Base-by-base conservation (phyloP, 2,797 vertebrate genomes). In the Sebastolobus altivelis region DNA sequence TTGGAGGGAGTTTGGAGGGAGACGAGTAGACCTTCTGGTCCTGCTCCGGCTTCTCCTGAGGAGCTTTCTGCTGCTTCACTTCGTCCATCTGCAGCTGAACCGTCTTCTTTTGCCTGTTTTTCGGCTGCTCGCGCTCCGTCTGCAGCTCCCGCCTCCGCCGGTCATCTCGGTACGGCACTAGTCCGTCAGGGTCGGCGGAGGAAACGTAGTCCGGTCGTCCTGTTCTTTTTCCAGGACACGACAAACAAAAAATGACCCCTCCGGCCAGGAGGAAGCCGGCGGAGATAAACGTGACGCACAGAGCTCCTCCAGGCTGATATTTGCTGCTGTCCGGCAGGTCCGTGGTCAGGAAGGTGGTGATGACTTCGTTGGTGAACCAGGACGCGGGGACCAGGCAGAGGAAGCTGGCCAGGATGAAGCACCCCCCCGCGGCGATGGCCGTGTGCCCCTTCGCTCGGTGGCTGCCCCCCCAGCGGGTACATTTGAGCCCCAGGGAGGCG, bases 321-420 rank as follows among this genome's bases (percentile, higher is more conserved):
- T 97, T 97, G 65, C 93, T 96, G 94, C 95, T 96, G 70, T 97
- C 96, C 0, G 98, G 97, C 75, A 97, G 84, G 5, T 94, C 95
- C 27, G 95, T 89, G 85, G 97, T 97, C 93, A 97, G 83, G 82
- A 98, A 99, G 80, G 87, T 91, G 0, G 94, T 91, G 87, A 98
- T 94, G 65, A 97, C 97, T 85, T 98, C 97, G 69, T 95, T 96
- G 0, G 97, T 97, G 92, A 97, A 98, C 97, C 97, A 98, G 80
- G 96, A 96, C 0, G 97, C 97, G 0, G 98, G 96, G 49, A 97
- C 93, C 31, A 99, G 91, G 78, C 94, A 96, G 35, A 95, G 95
- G 43, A 97, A 54, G 71, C 97, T 96, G 8, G 98, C 96, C 12
- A 96, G 89, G 85, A 97, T 14, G 82, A 99, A 96, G 91, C 97